phyloP scores from a whole-genome alignment of 2,797 vertebrate species.

The Sebastes steindachneri region DNA sequence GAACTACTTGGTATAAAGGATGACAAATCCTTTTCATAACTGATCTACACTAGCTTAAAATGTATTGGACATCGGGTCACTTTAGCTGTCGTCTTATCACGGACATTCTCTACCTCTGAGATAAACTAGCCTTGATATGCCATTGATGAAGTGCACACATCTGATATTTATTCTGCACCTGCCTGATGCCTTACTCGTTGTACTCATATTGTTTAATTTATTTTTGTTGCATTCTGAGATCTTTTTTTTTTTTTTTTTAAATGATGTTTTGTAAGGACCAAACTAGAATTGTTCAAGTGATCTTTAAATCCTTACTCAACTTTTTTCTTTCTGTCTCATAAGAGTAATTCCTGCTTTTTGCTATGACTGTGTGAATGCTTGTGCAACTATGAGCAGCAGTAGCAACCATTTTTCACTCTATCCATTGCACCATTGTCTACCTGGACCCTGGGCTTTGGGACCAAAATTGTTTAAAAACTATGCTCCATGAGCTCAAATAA shows the following conservation, averaged over 20 bases:
- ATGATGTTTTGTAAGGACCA: slow-evolving; percentile 42
- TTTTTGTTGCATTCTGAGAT: slow-evolving; percentile 43
- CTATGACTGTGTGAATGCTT: slow-evolving; percentile 50
- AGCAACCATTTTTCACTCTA: slow-evolving; percentile 49
- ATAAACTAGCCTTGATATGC: slow-evolving; percentile 70
- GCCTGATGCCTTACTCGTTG: slow-evolving; percentile 81
- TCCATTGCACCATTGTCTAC: slow-evolving; percentile 32
- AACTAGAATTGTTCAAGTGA: slow-evolving; percentile 15
- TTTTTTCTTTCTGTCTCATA: slow-evolving; percentile 26
- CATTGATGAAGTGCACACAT: slow-evolving; percentile 60
- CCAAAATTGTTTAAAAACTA: slow-evolving; percentile 36
- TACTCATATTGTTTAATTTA: slow-evolving; percentile 50
- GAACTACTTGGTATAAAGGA: slow-evolving; percentile 38
- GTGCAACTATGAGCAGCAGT: slow-evolving; percentile 53
- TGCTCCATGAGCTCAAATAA: slow-evolving; percentile 70
- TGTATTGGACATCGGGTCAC: slow-evolving; percentile 44
- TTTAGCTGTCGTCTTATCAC: slow-evolving; percentile 64
- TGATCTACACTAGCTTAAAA: slow-evolving; percentile 40
- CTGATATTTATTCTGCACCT: slow-evolving; percentile 74
- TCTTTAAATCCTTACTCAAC: slow-evolving; percentile 36
- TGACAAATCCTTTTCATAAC: slow-evolving; percentile 26
- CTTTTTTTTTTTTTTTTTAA: slow-evolving; percentile 51
- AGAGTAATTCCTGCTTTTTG: slow-evolving; percentile 39
- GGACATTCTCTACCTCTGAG: slow-evolving; percentile 84
- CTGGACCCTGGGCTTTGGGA: slow-evolving; percentile 28